Conservation (phyloP, 2,113 vertebrate genomes). For the Hypomesus transpacificus region DNA sequence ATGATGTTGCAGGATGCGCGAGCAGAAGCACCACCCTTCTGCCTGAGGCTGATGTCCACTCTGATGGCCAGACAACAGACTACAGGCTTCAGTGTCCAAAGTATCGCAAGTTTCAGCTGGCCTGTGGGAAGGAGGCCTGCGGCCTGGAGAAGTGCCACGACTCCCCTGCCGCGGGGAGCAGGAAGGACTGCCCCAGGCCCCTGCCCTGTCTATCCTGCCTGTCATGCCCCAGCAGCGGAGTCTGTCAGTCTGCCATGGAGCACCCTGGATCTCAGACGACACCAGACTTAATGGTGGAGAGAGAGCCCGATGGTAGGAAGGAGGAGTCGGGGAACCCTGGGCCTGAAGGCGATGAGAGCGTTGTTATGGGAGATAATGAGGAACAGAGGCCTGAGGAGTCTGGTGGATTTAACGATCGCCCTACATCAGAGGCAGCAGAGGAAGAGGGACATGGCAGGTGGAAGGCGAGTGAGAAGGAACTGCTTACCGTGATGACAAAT, state of each 20-base stretch:
- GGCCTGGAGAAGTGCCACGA: slow-evolving; percentile 55
- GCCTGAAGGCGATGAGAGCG: slow-evolving; percentile 15
- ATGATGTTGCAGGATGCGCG: slow-evolving; percentile 57
- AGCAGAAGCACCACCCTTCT: slow-evolving; percentile 27
- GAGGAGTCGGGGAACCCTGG: not conserved
- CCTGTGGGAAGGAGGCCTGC: slow-evolving; percentile 75
- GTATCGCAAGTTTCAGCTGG: slow-evolving; percentile 89
- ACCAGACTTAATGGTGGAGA: not conserved
- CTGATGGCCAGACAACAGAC: slow-evolving; percentile 35
- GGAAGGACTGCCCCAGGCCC: slow-evolving; percentile 21
- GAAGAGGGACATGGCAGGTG: slow-evolving; percentile 42
- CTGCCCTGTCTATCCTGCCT: slow-evolving; percentile 17
- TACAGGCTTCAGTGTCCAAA: slow-evolving; percentile 80
- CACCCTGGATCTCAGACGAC: not conserved
- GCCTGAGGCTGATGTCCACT: slow-evolving; percentile 6
- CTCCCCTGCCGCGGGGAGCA: slow-evolving; percentile 31
- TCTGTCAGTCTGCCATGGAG: slow-evolving; percentile 27
- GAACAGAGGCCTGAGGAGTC: slow-evolving; percentile 8
- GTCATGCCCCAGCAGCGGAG: slow-evolving; percentile 15
- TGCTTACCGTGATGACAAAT: not conserved
- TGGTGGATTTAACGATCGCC: slow-evolving; percentile 13
- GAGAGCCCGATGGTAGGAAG: not conserved
- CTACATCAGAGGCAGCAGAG: slow-evolving; percentile 29
- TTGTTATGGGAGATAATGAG: slow-evolving; percentile 15
- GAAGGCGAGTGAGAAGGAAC: slow-evolving; percentile 54